These are phyloP conservation scores for Psettodes erumei DNA, from an alignment of 2,113 vertebrate genomes.

Conservation along the genomic window DNA sequence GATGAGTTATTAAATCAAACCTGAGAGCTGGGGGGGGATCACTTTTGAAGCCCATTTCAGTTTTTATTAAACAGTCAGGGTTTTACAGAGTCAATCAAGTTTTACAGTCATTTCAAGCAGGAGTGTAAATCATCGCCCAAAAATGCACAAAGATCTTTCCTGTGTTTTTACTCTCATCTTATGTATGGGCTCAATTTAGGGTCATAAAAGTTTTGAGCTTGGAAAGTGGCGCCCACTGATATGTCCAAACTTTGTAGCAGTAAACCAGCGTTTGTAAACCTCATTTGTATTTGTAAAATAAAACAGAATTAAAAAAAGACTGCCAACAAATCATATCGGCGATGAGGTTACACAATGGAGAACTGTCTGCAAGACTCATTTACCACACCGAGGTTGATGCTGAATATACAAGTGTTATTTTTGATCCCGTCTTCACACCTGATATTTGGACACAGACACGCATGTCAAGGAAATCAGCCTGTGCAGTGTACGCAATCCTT, in stretches of 20 bases:
- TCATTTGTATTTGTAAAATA: too few relatives aligned
- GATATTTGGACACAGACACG: too few relatives aligned
- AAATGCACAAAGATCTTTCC: conserved; percentile 19
- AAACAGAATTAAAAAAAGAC: too few relatives aligned
- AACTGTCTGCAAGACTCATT: too few relatives aligned
- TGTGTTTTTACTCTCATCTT: neutral
- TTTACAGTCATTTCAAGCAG: conserved; percentile 20
- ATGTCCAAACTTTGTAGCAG: neutral
- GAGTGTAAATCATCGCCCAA: conserved; percentile 29
- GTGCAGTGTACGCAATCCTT: conserved; percentile 40
- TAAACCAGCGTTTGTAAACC: neutral
- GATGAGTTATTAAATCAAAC: conserved; percentile 61
- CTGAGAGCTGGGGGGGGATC: neutral
- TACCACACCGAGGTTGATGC: too few relatives aligned
- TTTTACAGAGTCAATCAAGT: conserved; percentile 33
- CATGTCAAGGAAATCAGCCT: conserved; percentile 39
- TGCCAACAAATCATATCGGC: too few relatives aligned
- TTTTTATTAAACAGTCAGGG: conserved; percentile 40
- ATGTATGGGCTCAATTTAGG: neutral
- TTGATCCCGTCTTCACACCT: too few relatives aligned
- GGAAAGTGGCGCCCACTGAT: neutral
- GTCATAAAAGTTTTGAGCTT: neutral
- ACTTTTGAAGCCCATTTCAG: conserved; percentile 27
- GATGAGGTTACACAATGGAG: too few relatives aligned
- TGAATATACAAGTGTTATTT: too few relatives aligned